Conservation (phyloP, 2,113 vertebrate species). For the Willisornis vidua region DNA sequence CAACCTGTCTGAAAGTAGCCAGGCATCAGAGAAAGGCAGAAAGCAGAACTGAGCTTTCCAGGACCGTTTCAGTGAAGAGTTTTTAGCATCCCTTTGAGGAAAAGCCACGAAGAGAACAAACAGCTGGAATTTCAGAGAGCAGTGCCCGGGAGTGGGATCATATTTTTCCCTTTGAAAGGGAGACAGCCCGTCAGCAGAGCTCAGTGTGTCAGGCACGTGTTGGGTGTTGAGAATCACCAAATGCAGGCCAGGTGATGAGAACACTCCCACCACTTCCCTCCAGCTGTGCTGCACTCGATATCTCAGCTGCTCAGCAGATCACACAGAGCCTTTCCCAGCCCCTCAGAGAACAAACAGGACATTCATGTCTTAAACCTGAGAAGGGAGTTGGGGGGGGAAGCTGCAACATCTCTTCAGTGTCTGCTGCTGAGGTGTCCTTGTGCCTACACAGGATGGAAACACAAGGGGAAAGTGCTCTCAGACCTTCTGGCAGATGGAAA, state of each 20-base stretch:
- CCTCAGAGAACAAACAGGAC: neutral
- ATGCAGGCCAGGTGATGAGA: neutral
- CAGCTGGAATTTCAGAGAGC: neutral
- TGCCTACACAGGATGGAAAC: neutral
- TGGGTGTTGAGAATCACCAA: neutral
- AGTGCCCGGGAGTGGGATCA: neutral
- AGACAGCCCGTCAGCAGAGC: neutral
- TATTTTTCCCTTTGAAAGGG: slow-evolving; percentile 25
- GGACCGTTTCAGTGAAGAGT: neutral
- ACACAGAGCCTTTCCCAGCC: neutral
- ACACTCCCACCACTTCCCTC: neutral
- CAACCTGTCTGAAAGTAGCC: no score
- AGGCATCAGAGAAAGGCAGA: neutral
- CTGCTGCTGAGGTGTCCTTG: neutral
- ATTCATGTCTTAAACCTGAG: neutral
- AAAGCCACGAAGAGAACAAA: neutral
- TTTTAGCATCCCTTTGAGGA: neutral
- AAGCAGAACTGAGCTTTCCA: slow-evolving; percentile 15
- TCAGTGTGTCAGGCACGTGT: neutral
- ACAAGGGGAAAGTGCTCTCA: neutral
- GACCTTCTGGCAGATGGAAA: neutral
- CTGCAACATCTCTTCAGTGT: neutral
- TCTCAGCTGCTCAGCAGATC: neutral
- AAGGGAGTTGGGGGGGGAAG: neutral
- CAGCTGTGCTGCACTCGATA: neutral